Conservation (phyloP, 2,888 invertebrate species). For the Drosophila paramelanica region DNA sequence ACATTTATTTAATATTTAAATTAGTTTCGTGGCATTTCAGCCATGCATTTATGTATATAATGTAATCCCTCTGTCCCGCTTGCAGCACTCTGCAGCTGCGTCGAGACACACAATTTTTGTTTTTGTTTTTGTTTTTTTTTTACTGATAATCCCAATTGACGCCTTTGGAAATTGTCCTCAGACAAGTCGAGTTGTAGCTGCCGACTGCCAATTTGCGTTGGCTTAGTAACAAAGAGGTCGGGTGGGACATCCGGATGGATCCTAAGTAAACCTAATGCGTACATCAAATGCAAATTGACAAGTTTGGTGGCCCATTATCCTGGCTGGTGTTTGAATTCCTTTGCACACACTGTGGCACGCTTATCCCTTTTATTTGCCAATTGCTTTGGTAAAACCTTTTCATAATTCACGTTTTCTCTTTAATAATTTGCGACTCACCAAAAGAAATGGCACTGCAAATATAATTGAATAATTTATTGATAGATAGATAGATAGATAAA, state of each 20-base stretch:
- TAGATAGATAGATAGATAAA: too few species aligned
- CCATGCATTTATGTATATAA: constrained; percentile 53
- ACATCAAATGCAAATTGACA: constrained; percentile 39
- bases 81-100: constrained; percentile 18
- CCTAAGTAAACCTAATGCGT: constrained; percentile 15
- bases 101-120: not conserved
- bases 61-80: not conserved
- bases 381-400: not conserved
- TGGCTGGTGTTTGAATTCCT: not conserved
- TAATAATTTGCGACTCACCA: too few species aligned
- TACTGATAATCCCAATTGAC: constrained; percentile 58
- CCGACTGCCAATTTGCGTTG: constrained; percentile 34
- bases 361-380: not conserved
- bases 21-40: constrained; percentile 59
- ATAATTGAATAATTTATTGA: too few species aligned
- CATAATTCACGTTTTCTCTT: not conserved
- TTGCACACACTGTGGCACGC: not conserved
- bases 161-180: constrained; percentile 49
- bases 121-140: constrained; percentile 16
- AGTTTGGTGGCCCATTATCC: constrained; percentile 9
- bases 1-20: constrained; percentile 79
- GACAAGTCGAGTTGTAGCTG: constrained; percentile 8
- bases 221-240: constrained; percentile 23
- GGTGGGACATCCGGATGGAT: constrained; percentile 1
- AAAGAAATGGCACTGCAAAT: too few species aligned